phyloP scores from a whole-genome alignment of 1,140 invertebrate species.

The Drosophila suzukii region DNA sequence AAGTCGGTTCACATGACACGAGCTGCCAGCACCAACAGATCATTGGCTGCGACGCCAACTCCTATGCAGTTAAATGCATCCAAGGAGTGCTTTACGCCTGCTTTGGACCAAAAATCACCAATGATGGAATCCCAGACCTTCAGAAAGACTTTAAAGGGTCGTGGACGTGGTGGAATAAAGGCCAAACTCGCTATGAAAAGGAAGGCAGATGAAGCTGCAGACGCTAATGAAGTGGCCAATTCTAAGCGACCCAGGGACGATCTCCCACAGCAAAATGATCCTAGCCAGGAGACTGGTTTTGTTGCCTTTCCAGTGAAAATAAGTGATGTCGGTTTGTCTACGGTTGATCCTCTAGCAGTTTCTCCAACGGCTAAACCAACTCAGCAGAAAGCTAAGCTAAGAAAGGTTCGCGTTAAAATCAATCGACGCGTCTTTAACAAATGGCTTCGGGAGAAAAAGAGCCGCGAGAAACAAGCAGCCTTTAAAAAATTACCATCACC shows the following conservation, averaged over 20 bases:
- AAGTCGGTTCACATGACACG: constrained; percentile 17
- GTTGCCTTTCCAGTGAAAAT: constrained; percentile 63
- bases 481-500: background rate
- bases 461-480: background rate
- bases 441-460: constrained; percentile 16
- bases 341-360: background rate
- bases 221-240: background rate
- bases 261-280: background rate
- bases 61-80: background rate
- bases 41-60: constrained; percentile 20
- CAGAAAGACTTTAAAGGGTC: background rate
- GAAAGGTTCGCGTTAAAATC: constrained; percentile 38
- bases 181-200: background rate
- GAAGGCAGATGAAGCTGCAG: background rate
- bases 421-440: constrained; percentile 30
- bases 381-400: background rate
- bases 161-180: background rate
- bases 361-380: background rate
- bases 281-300: background rate
- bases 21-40: constrained; percentile 27
- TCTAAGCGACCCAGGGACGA: background rate
- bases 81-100: background rate
- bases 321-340: constrained; percentile 22
- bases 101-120: background rate
- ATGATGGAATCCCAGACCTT: background rate